Evolutionary conservation across 2,888 invertebrate species (phyloP), one percentile per base, ranked within the genome.

Genomic region (Laothoe populi): DNA sequence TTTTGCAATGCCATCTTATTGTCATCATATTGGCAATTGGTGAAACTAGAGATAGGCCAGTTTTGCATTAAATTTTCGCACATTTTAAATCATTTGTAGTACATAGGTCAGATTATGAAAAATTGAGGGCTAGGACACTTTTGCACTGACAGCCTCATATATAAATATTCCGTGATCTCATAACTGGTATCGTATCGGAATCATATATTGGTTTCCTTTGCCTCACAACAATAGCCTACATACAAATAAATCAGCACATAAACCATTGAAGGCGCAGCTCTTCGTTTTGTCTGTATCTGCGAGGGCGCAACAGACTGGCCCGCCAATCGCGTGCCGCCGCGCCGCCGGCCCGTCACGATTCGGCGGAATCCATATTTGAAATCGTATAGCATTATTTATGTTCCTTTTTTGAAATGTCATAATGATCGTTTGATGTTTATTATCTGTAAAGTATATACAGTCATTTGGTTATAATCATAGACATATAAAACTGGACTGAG

Each of bases 271-370:
- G 48, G 60, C 60, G 24, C 38, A n/a, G 53, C 45, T 45, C 35
- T 60, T 61, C 69, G 68, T 70, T 71, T 75, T 68, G 68, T 66
- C 64, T 64, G 63, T 70, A 74, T 68, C 71, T 70, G 71, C 68
- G 72, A 69, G 70, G 74, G 75, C 70, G 72, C 73, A 72, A 66
- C 69, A 66, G 73, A 68, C 67, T 63, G 65, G 64, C 60, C 62
- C 75, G 66, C 89, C 89, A 89, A 89, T 89, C 64, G 78, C 79
- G 72, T 74, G 66, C 61, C 60, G 64, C 78, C 70, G 58, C 71
- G 86, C 86, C 80, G 72, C 74, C 70, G 82, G 83, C 83, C 69
- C 71, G 81, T 85, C 88, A 87, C 88, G 88, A 88, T 81, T 82
- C 81, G 78, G 74, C 77, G 81, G 83, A 78, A 81, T 78, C 81